phyloP scores from a whole-genome alignment of 1,140 invertebrate species.

The Cylas formicarius region DNA sequence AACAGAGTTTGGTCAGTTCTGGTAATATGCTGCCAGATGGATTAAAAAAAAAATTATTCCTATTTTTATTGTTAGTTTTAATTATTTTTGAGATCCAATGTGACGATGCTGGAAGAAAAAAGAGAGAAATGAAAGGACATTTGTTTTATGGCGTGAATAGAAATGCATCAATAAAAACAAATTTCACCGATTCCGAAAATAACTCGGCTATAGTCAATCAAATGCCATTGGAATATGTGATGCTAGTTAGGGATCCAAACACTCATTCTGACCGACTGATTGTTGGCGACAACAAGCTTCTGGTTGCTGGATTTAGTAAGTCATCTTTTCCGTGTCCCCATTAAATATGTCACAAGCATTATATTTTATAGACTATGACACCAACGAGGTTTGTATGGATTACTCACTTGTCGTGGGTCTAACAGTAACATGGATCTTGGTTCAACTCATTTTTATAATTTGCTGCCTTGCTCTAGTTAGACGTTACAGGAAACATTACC shows the following conservation, averaged over 20 bases:
- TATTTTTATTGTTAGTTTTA: background rate
- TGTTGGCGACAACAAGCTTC: slow-evolving; percentile 43
- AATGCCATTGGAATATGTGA: slow-evolving; percentile 44
- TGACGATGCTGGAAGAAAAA: slow-evolving; percentile 20
- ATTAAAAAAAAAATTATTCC: background rate
- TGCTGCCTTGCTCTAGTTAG: slow-evolving; percentile 31
- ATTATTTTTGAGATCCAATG: slow-evolving; percentile 23
- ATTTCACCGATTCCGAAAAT: slow-evolving; percentile 20
- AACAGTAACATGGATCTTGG: slow-evolving; percentile 34
- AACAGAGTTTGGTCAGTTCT: too few species aligned
- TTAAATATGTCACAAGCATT: too few species aligned
- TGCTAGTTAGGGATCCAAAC: slow-evolving; percentile 42
- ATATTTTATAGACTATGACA: slow-evolving; percentile 32
- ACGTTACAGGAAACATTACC: slow-evolving; percentile 37
- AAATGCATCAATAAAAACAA: slow-evolving; percentile 21
- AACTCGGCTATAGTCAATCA: slow-evolving; percentile 28
- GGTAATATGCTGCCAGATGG: too few species aligned
- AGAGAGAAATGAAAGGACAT: slow-evolving; percentile 15
- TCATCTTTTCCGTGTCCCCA: too few species aligned
- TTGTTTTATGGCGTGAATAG: slow-evolving; percentile 27
- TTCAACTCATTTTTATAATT: slow-evolving; percentile 37
- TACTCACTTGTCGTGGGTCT: slow-evolving; percentile 37
- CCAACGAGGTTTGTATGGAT: slow-evolving; percentile 40
- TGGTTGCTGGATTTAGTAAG: slow-evolving; percentile 46
- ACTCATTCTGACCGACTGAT: slow-evolving; percentile 39